Percentiles rank a stretch among this genome's conserved stretches.
These are phyloP conservation scores for Aleadryas rufinucha DNA, from an alignment of 2,113 vertebrate genomes.

Conservation along the genomic window DNA sequence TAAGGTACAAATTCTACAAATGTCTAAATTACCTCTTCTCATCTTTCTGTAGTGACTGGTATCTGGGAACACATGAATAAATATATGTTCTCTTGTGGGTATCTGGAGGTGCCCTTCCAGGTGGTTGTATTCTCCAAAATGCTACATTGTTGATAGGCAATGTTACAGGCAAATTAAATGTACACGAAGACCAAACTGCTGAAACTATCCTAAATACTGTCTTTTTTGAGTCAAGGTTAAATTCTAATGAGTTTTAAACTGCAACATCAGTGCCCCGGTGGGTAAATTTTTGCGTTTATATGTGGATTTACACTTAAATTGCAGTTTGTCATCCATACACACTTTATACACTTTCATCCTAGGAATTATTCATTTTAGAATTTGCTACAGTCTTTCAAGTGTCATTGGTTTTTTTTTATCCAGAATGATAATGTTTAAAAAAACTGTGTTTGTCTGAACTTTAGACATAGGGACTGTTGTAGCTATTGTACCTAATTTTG, in stretches of 20 bases:
- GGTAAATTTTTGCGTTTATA: background rate
- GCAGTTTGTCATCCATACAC: background rate
- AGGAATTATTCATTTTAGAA: background rate
- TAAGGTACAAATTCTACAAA: background rate
- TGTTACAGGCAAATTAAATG: background rate
- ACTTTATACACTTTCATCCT: background rate
- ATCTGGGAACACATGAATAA: background rate
- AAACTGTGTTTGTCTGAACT: background rate
- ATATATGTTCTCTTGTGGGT: background rate
- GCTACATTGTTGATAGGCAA: background rate
- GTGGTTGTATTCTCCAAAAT: background rate
- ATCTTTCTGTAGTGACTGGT: fast-evolving
- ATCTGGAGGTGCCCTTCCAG: background rate
- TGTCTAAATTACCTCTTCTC: background rate
- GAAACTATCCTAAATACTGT: background rate
- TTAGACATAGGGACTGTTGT: background rate
- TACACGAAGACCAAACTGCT: background rate
- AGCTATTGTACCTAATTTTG: background rate
- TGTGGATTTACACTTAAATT: background rate
- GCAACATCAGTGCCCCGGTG: background rate
- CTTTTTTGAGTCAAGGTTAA: background rate
- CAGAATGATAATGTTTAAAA: background rate
- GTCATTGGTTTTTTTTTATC: background rate
- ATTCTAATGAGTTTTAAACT: background rate
- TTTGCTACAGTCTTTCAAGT: background rate